Evolutionary conservation across 2,888 invertebrate genomes (phyloP), one percentile per base, ranked within the genome.

Genomic region (Coelinius sp.): DNA sequence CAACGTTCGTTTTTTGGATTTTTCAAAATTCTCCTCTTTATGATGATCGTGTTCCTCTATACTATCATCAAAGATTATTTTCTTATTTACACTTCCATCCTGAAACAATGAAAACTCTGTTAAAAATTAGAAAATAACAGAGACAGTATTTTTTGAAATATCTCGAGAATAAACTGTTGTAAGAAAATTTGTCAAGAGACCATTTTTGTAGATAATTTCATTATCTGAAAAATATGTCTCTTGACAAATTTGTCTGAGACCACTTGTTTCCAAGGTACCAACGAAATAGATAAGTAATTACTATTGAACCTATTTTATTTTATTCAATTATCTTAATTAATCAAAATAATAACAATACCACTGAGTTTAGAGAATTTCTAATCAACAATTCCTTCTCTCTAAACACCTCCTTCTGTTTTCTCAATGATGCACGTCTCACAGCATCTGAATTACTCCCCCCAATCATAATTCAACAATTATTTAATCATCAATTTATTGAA

Each of bases 371-470:
- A 8, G 94, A 92, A 77, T 90, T 88, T 86, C 93, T 91, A 52
- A 94, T 92, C 7, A 91, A 87, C 65, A 89, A 89, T 86, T 92
- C 92, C 82, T 93, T 92, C 71, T 91, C 89, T 84, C 90, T 90
- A 77, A 93, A 93, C 31, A 90, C 90, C 76, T 91, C 89, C 77
- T 91, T 91, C 86, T 92, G 93, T 80, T 91, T 90, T 75, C 89
- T 90, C 71, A 94, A 87, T 0, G 94, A 93, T 77, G 93, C 90
- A 70, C 92, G 85, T 71, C 94, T 90, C 84, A 63, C 24, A 41
- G 63, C 41, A 14, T 63, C 63, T 5, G 63, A 63, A 41, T 59
- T 35, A 24, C 24, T 64, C 22, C 44, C 22, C 38, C 22, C 4
- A 31, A 35, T 35, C 59, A 59, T 59, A 10, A 17, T 59, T 56